A percentile compares a stretch with the other conserved stretches of the same genome.
These are phyloP conservation scores for Neodiprion virginianus DNA, from an alignment of 1,140 invertebrate species.

Conservation along the genomic window DNA sequence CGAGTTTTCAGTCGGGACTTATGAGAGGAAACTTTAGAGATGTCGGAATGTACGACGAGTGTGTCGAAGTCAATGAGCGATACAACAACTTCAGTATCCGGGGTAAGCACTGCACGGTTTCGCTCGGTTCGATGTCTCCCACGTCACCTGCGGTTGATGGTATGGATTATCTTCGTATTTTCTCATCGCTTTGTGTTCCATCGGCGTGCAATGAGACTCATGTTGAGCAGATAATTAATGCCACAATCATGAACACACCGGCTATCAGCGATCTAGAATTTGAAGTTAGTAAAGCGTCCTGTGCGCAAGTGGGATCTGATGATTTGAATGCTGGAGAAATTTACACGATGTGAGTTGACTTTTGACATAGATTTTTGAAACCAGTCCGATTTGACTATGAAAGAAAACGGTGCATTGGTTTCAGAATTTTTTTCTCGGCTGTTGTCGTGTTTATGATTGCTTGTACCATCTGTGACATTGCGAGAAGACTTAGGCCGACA, in stretches of 20 bases:
- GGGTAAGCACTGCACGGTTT: constrained; percentile 37
- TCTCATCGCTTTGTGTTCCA: constrained; percentile 34
- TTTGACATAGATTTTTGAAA: constrained; percentile 17
- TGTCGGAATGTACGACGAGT: constrained; percentile 51
- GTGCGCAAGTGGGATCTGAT: constrained; percentile 16
- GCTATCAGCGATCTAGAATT: constrained; percentile 1
- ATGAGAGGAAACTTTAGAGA: constrained; percentile 43
- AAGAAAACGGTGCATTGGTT: background rate
- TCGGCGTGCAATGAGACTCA: constrained; percentile 26
- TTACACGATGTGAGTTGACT: background rate
- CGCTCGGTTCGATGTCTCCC: background rate
- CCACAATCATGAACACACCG: background rate
- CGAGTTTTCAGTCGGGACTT: constrained; percentile 49
- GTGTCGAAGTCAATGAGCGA: constrained; percentile 31
- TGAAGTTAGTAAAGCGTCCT: constrained; percentile 13
- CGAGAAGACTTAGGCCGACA: background rate
- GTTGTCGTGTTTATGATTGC: constrained; percentile 20
- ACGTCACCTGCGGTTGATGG: background rate
- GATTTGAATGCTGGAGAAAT: constrained; percentile 15
- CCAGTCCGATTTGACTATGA: no score
- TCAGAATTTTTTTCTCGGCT: constrained; percentile 15
- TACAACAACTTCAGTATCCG: constrained; percentile 17
- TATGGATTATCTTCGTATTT: background rate
- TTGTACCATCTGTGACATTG: constrained; percentile 22
- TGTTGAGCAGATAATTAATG: constrained; percentile 15